Conservation (phyloP, 1,140 invertebrate genomes). For the Choristoneura fumiferana region DNA sequence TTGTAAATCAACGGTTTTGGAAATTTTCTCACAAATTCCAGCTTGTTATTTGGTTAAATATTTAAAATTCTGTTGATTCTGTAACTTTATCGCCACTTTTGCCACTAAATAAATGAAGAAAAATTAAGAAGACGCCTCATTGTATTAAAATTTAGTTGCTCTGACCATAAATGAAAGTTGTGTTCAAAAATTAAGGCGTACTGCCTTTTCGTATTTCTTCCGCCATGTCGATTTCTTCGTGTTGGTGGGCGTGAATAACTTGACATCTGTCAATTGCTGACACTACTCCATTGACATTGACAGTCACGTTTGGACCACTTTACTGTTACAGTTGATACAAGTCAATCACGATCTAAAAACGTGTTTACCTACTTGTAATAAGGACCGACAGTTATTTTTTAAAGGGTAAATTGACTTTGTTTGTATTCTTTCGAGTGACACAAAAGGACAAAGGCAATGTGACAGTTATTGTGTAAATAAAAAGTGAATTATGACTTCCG, state of each 20-base stretch:
- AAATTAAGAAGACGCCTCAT: too few relatives aligned
- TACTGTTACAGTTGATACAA: not conserved
- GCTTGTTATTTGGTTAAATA: too few relatives aligned
- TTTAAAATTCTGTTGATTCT: too few relatives aligned
- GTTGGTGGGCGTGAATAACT: not conserved
- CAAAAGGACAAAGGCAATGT: conserved; percentile 9
- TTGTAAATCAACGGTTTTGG: too few relatives aligned
- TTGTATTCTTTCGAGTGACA: not conserved
- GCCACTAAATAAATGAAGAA: too few relatives aligned
- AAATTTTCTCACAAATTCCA: too few relatives aligned
- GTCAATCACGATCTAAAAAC: not conserved
- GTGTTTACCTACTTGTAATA: not conserved
- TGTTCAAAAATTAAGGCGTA: too few relatives aligned
- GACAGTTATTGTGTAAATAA: conserved; percentile 16
- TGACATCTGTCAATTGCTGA: conserved; percentile 13
- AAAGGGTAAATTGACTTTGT: not conserved
- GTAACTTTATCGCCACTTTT: too few relatives aligned
- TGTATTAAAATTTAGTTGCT: too few relatives aligned
- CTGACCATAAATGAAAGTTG: too few relatives aligned
- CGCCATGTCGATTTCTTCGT: not conserved
- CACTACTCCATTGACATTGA: conserved; percentile 9
- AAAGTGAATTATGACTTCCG: conserved; percentile 14
- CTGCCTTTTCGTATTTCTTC: too few relatives aligned
- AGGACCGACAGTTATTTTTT: not conserved
- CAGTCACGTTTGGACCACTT: not conserved